Conservation (phyloP, 1,140 invertebrate species). For the Heliconius nattereri region DNA sequence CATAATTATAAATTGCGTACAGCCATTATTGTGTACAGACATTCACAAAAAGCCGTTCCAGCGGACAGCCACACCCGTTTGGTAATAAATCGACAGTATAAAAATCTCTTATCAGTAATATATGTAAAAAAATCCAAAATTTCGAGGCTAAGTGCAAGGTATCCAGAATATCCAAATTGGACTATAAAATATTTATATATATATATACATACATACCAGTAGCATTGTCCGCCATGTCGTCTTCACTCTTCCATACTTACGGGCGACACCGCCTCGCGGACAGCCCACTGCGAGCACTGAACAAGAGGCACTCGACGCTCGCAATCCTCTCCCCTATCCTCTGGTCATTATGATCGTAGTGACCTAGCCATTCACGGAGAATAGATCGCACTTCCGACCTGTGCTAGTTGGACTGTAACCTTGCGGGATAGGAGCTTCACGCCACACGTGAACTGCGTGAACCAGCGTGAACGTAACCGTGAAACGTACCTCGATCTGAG, state of each 20-base stretch:
- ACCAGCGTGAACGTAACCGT: constrained; percentile 17
- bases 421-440: constrained; percentile 49
- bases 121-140: neutral
- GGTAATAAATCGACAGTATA: neutral
- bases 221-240: constrained; percentile 35
- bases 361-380: constrained; percentile 61
- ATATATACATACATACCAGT: constrained; percentile 40
- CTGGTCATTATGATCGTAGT: constrained; percentile 49
- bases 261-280: constrained; percentile 21
- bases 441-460: constrained; percentile 22
- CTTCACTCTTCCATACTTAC: constrained; percentile 65
- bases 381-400: constrained; percentile 66
- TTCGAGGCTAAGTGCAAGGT: neutral
- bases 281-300: constrained; percentile 52
- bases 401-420: constrained; percentile 52
- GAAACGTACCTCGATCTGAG: constrained; percentile 72
- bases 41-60: neutral
- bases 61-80: constrained; percentile 52
- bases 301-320: constrained; percentile 49
- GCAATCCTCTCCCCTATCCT: constrained; percentile 49
- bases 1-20: neutral
- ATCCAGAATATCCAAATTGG: neutral
- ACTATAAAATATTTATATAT: neutral
- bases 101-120: neutral
- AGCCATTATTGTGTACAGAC: neutral